phyloP scores from a whole-genome alignment of 2,113 vertebrate species.

The Bucco capensis region DNA sequence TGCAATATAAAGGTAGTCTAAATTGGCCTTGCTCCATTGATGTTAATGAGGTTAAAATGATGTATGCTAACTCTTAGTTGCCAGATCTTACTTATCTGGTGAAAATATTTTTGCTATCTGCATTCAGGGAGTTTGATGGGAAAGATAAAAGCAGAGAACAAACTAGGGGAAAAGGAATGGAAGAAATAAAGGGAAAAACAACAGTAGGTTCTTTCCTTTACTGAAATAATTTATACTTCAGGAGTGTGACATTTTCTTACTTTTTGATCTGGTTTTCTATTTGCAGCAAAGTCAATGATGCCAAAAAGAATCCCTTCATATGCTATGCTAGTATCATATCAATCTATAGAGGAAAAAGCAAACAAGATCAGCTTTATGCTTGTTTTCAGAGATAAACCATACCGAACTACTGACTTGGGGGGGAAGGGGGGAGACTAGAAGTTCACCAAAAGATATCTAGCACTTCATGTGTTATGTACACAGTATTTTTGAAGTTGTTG shows the following conservation, averaged over 20 bases:
- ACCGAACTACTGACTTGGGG: background rate
- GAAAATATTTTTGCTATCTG: background rate
- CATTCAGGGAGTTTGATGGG: background rate
- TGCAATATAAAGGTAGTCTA: background rate
- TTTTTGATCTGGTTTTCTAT: conserved; percentile 50
- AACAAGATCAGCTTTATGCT: background rate
- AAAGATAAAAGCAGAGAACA: background rate
- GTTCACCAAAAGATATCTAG: background rate
- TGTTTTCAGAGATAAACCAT: conserved; percentile 18
- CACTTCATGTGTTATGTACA: background rate
- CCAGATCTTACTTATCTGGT: background rate
- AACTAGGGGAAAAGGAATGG: background rate
- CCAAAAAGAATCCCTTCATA: conserved; percentile 15
- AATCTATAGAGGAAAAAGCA: conserved; percentile 40
- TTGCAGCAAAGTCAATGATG: conserved; percentile 39
- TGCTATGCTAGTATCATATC: conserved; percentile 11
- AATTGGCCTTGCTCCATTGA: background rate
- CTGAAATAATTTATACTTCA: conserved; percentile 16
- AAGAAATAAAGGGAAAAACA: background rate
- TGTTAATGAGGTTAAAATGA: background rate
- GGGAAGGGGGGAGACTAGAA: background rate
- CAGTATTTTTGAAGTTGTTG: conserved; percentile 1
- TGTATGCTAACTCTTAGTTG: background rate
- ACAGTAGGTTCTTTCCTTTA: background rate
- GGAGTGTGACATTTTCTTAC: conserved; percentile 20